These are phyloP conservation scores for Phyllotis vaccarum DNA, from an alignment of 2,797 vertebrate genomes.

Conservation along the genomic window DNA sequence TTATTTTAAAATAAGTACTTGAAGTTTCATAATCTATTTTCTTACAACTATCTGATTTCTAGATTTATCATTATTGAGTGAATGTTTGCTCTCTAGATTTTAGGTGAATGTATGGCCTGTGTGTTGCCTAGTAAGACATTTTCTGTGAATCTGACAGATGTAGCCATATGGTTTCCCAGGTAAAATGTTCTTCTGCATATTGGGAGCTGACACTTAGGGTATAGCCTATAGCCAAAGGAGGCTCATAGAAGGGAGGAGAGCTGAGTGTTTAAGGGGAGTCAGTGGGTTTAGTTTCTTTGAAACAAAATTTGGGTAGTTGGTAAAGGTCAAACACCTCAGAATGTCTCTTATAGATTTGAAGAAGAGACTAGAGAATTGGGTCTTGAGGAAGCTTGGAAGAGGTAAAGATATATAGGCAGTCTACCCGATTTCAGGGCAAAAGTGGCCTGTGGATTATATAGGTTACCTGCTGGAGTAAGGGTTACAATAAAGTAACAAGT, in stretches of 20 bases:
- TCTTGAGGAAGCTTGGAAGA: too few relatives aligned
- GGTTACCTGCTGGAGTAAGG: neutral
- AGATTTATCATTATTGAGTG: neutral
- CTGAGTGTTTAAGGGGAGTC: neutral
- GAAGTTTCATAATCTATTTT: neutral
- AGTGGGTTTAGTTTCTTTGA: neutral
- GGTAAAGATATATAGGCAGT: neutral
- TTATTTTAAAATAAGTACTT: conserved; percentile 7
- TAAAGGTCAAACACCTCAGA: neutral
- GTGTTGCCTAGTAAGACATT: neutral
- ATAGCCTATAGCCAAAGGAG: neutral
- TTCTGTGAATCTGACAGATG: neutral
- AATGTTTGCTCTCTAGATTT: neutral
- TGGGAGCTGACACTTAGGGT: neutral
- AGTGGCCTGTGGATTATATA: neutral
- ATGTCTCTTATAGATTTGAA: neutral
- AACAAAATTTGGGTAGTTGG: neutral
- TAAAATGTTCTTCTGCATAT: neutral
- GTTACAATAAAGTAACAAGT: neutral
- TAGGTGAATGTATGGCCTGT: neutral
- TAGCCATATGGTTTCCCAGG: neutral
- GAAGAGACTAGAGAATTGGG: neutral
- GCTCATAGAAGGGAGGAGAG: neutral
- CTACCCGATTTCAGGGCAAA: neutral
- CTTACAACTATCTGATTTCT: neutral